Conservation (phyloP, 1,140 invertebrate genomes). For the Chrysopa pallens region DNA sequence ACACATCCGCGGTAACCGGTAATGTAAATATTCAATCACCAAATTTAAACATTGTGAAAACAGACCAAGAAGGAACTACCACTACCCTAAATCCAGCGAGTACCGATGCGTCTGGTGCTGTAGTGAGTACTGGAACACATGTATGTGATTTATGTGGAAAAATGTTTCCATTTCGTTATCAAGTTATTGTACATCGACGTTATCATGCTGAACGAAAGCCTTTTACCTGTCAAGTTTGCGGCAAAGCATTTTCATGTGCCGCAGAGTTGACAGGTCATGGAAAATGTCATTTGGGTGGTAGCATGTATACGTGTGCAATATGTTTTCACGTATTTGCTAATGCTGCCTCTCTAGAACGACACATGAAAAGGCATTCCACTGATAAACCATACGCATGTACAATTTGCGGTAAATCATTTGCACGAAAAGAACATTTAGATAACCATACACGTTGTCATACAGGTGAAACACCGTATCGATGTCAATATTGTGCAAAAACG, state of each 20-base stretch:
- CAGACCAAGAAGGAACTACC: conserved; percentile 33
- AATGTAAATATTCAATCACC: conserved; percentile 25
- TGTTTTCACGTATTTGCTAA: conserved; percentile 61
- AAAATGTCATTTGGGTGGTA: conserved; percentile 59
- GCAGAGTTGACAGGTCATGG: conserved; percentile 60
- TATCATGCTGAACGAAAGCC: conserved; percentile 73
- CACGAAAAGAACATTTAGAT: conserved; percentile 66
- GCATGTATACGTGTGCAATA: conserved; percentile 52
- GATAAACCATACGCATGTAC: conserved; percentile 67
- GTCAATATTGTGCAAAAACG: conserved; percentile 42
- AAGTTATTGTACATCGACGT: conserved; percentile 64
- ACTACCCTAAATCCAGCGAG: conserved; percentile 25
- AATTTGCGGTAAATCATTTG: conserved; percentile 74
- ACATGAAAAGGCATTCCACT: conserved; percentile 58
- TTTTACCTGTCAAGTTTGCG: conserved; percentile 68
- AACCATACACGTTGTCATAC: conserved; percentile 69
- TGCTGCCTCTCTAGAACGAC: conserved; percentile 45
- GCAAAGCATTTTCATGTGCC: conserved; percentile 57
- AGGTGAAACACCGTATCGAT: conserved; percentile 64
- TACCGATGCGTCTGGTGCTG: conserved; percentile 27
- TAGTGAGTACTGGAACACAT: conserved; percentile 42
- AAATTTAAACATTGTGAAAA: conserved; percentile 20
- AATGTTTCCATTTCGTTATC: conserved; percentile 70
- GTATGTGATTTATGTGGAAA: conserved; percentile 69
- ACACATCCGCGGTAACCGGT: conserved; percentile 29